A percentile compares a stretch with the other conserved stretches of the same genome.
Conservation (phyloP, 2,888 invertebrate genomes). For the Drosophila mayaguana region DNA sequence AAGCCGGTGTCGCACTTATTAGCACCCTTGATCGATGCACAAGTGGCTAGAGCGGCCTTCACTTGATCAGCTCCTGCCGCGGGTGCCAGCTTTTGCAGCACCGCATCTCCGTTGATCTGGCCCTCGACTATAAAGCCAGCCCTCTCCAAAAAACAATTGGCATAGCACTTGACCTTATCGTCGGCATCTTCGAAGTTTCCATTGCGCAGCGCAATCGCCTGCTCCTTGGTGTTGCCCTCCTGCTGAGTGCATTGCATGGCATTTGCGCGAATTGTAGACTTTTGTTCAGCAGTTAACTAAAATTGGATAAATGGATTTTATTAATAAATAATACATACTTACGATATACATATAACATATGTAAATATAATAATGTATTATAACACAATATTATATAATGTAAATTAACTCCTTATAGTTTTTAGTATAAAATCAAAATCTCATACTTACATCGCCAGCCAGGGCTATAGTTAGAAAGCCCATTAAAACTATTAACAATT, state of each 20-base stretch:
- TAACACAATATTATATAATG: neutral
- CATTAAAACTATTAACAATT: slow-evolving; percentile 48
- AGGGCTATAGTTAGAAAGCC: slow-evolving; percentile 34
- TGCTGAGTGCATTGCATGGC: slow-evolving; percentile 58
- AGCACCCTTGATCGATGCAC: slow-evolving; percentile 46
- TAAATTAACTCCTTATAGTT: neutral
- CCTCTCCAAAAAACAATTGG: slow-evolving; percentile 78
- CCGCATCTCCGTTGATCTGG: slow-evolving; percentile 50
- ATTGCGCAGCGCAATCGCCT: slow-evolving; percentile 50
- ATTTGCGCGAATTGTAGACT: slow-evolving; percentile 44
- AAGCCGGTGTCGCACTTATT: slow-evolving; percentile 69
- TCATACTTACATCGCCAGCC: slow-evolving; percentile 55
- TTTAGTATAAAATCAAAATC: neutral
- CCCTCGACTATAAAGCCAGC: slow-evolving; percentile 67
- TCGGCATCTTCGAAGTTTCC: slow-evolving; percentile 60
- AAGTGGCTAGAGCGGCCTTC: slow-evolving; percentile 45
- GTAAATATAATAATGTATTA: neutral
- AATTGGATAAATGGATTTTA: neutral
- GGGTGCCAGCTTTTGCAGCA: slow-evolving; percentile 43
- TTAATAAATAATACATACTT: neutral
- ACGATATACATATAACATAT: neutral
- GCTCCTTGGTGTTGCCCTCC: slow-evolving; percentile 62
- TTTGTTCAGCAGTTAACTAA: slow-evolving; percentile 66
- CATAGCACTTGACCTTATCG: slow-evolving; percentile 71
- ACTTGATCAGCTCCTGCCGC: slow-evolving; percentile 47